Base-by-base conservation (phyloP, 2,797 vertebrate genomes). In the Enteromius radiatus region DNA sequence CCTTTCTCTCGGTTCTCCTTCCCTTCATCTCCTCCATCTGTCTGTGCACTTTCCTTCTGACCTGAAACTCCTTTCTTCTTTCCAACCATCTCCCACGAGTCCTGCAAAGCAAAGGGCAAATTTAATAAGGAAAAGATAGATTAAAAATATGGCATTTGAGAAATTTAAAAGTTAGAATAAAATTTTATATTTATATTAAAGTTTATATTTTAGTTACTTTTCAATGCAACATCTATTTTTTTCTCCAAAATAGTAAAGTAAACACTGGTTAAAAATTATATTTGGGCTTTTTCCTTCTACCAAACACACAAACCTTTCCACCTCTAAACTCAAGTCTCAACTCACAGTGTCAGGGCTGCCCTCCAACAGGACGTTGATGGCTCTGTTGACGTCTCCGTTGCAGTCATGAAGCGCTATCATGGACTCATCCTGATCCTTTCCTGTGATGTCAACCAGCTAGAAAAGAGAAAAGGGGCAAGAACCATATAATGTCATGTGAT, bases 61-160 rank as follows among this genome's bases (percentile, higher is more conserved):
- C 97, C 96, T 0, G 97, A 98, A 86, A 99, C 95, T n/a, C 70
- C 70, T 87, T 99, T 99, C 94, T 99, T 99, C 93, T 99, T 99
- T 38, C 98, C 98, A 3, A 99, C 98, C 98, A 99, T 99, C 85
- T 99, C 98, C 98, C 98, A 99, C 75, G 98, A 99, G 89, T 99
- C 97, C 98, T 99, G 86, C 5, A 74, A 49, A 86, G 83, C 43
- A 68, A 31, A 79, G 2, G 33, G 67, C 23, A 70, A 38, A 78
- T 17, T 19, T 12, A 26, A 31, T 21, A 31, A 11, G 4, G 17
- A n/a, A 56, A 43, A 43, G 23, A 21, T 0, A 17, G 28, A 71
- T 21, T 26, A 14, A 71, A 28, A 45, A 19, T 2, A 71, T 1
- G 3, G 49, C 4, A 71, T 47, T 47, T 49, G 7, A 31, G 43